A percentile compares a stretch with the other conserved stretches of the same genome.
These are phyloP conservation scores for Troides oblongomaculatus DNA, from an alignment of 2,888 invertebrate species.

Conservation along the genomic window DNA sequence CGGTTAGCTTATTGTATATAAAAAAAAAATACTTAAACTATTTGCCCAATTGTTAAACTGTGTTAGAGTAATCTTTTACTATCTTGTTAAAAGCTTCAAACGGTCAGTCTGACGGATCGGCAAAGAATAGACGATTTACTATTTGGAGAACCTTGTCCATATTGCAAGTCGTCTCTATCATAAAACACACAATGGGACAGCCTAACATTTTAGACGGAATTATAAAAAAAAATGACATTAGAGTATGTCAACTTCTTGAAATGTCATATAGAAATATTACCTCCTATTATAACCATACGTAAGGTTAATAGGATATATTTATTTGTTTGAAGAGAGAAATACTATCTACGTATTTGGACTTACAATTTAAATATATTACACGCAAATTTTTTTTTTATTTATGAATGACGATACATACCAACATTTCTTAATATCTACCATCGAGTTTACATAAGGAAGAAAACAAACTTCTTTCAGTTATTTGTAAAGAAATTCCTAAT, in stretches of 20 bases:
- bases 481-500: background rate
- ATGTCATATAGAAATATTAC: too few species aligned
- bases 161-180: background rate
- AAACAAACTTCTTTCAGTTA: slow-evolving; percentile 1
- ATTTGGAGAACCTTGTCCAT: slow-evolving; percentile 12
- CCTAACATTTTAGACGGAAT: background rate
- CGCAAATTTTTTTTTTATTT: too few species aligned
- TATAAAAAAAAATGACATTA: background rate
- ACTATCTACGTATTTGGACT: too few species aligned
- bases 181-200: background rate
- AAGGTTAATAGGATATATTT: too few species aligned
- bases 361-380: too few species aligned
- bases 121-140: background rate
- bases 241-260: too few species aligned
- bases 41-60: background rate
- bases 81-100: background rate
- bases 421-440: too few species aligned
- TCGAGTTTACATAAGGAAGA: background rate
- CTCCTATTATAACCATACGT: too few species aligned
- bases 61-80: background rate
- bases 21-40: background rate
- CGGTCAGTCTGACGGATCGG: background rate
- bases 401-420: too few species aligned
- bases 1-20: background rate
- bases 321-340: too few species aligned